A percentile compares a stretch with the other conserved stretches of the same genome.
Evolutionary conservation across 2,797 vertebrate genomes (phyloP).

Genomic region (Pogoniulus pusillus): DNA sequence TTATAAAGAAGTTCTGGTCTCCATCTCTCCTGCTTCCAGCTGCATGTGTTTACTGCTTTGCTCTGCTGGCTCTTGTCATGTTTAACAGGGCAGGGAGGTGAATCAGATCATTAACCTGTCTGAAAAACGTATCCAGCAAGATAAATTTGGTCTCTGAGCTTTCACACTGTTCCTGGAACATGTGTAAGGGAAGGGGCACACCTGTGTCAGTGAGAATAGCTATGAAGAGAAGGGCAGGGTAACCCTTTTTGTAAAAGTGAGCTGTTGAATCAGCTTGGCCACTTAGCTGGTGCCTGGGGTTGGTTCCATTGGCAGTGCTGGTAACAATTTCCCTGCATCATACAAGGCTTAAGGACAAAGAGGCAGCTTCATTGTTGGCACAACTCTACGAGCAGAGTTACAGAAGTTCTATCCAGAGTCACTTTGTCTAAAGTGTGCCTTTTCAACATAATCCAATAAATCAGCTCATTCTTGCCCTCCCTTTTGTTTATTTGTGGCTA

Average conservation of each 20-base stretch:
- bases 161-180: background rate
- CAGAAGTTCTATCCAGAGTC: background rate
- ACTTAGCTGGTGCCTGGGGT: background rate
- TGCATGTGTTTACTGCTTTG: background rate
- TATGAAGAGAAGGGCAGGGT: background rate
- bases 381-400: background rate
- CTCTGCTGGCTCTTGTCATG: accelerated
- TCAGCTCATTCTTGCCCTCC: slow-evolving; percentile 44
- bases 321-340: background rate
- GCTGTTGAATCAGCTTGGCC: background rate
- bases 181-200: background rate
- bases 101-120: background rate
- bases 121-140: background rate
- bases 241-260: background rate
- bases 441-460: slow-evolving; percentile 33
- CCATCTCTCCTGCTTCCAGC: background rate
- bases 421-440: slow-evolving; percentile 34
- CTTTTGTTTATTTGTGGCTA: slow-evolving; percentile 46
- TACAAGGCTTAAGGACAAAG: background rate
- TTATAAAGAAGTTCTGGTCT: background rate
- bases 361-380: background rate
- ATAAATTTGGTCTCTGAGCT: background rate
- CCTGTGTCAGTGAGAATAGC: background rate
- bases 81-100: background rate
- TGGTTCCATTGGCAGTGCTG: background rate